A percentile compares a stretch with the other conserved stretches of the same genome.
phyloP scores from a whole-genome alignment of 2,888 invertebrate species.

The Lasioglossum figueresi region DNA sequence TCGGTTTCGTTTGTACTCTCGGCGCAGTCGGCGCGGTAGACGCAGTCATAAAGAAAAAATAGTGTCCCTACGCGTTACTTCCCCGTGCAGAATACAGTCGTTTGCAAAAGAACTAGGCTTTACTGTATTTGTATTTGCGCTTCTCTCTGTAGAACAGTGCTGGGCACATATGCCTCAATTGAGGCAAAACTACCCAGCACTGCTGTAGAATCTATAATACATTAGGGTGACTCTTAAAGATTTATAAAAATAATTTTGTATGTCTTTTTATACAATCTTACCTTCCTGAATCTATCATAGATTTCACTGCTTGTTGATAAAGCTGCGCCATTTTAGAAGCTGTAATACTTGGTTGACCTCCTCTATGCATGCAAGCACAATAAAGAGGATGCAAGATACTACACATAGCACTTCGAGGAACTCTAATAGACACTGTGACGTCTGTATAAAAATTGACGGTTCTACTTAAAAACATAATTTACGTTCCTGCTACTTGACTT shows the following conservation, averaged over 20 bases:
- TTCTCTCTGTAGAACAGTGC: no score
- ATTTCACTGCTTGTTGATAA: slow-evolving; percentile 88
- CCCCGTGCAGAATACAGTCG: no score
- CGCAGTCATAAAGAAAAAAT: no score
- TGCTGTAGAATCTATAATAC: no score
- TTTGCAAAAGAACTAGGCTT: no score
- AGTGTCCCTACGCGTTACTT: no score
- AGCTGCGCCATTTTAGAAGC: slow-evolving; percentile 87
- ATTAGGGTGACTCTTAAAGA: no score
- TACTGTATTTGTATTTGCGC: no score
- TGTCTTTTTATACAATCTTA: slow-evolving; percentile 50
- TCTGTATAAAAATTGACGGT: slow-evolving; percentile 83
- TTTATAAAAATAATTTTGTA: background rate
- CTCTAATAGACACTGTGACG: slow-evolving; percentile 89
- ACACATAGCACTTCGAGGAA: slow-evolving; percentile 87
- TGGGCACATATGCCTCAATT: no score
- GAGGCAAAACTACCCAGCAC: no score
- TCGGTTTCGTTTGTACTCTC: no score
- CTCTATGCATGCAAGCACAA: slow-evolving; percentile 90
- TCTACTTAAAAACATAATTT: background rate
- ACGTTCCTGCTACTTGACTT: background rate
- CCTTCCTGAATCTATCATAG: slow-evolving; percentile 85
- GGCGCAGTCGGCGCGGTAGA: no score
- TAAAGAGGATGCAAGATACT: slow-evolving; percentile 89
- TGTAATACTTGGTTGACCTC: slow-evolving; percentile 85